Evolutionary conservation across 1,140 invertebrate species (phyloP).

Genomic region (Penaeus vannamei): DNA sequence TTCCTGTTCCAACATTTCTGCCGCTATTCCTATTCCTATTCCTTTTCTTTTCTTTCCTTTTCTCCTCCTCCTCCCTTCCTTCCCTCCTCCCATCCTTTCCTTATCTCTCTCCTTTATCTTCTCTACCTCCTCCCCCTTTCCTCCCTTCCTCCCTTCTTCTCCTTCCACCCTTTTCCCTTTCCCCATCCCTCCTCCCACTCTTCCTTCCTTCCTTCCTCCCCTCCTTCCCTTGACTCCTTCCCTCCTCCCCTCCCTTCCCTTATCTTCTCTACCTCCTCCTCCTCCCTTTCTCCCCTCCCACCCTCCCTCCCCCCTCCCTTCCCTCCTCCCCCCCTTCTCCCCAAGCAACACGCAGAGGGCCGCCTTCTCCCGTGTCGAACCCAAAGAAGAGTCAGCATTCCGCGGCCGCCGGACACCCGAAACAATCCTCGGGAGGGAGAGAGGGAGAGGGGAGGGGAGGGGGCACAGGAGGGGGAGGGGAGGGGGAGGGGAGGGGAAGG

Average conservation of each 20-base stretch:
- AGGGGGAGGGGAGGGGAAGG: neutral
- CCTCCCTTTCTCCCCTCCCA: neutral
- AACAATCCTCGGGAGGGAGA: neutral
- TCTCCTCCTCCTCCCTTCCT: too few species aligned
- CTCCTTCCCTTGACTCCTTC: neutral
- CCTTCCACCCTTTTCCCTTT: neutral
- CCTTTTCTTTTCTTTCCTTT: too few species aligned
- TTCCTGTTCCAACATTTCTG: too few species aligned
- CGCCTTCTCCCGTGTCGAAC: too few species aligned
- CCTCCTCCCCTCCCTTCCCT: neutral
- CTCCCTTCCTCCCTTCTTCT: neutral
- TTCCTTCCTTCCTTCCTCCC: constrained; percentile 17
- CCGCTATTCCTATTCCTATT: too few species aligned
- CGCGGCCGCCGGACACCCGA: too few species aligned
- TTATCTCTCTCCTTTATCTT: too few species aligned
- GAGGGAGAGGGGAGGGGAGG: neutral
- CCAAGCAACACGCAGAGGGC: too few species aligned
- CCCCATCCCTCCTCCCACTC: constrained; percentile 13
- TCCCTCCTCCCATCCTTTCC: too few species aligned
- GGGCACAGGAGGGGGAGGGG: neutral
- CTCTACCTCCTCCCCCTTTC: too few species aligned
- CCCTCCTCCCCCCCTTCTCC: neutral
- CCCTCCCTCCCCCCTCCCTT: neutral
- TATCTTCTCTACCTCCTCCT: neutral
- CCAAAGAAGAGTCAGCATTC: too few species aligned